Conservation (phyloP, 2,797 vertebrate species). For the Tangara arthus region DNA sequence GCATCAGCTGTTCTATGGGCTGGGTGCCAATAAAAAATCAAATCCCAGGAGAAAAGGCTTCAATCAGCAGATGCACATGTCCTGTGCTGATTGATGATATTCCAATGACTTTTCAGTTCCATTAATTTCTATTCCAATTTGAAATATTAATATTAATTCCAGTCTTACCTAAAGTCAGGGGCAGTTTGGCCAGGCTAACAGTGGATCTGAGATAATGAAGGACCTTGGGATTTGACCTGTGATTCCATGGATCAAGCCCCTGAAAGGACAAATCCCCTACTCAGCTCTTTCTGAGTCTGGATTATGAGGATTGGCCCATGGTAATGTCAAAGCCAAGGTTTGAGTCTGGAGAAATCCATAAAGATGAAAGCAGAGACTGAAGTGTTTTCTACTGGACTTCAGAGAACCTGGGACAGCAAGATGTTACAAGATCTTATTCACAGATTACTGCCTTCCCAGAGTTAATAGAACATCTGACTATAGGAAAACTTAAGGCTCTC, state of each 20-base stretch:
- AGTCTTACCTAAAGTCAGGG: background rate
- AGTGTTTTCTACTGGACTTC: background rate
- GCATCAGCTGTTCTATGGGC: background rate
- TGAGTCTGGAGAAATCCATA: background rate
- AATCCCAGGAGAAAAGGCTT: background rate
- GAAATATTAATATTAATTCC: background rate
- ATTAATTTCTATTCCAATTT: background rate
- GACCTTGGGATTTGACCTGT: background rate
- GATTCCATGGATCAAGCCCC: background rate
- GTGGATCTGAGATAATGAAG: background rate
- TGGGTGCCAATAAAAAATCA: background rate
- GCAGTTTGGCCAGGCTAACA: background rate
- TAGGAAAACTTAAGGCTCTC: background rate
- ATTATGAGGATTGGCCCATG: background rate
- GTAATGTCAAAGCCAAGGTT: background rate
- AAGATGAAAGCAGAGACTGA: background rate
- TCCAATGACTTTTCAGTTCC: background rate
- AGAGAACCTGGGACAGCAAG: background rate
- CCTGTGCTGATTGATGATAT: background rate
- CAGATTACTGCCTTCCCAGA: background rate
- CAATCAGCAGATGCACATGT: background rate
- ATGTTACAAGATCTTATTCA: background rate
- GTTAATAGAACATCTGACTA: background rate
- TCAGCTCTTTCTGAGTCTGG: background rate
- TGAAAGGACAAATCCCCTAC: background rate